Conservation (phyloP, 1,140 invertebrate species). For the Drosophila biarmipes region DNA sequence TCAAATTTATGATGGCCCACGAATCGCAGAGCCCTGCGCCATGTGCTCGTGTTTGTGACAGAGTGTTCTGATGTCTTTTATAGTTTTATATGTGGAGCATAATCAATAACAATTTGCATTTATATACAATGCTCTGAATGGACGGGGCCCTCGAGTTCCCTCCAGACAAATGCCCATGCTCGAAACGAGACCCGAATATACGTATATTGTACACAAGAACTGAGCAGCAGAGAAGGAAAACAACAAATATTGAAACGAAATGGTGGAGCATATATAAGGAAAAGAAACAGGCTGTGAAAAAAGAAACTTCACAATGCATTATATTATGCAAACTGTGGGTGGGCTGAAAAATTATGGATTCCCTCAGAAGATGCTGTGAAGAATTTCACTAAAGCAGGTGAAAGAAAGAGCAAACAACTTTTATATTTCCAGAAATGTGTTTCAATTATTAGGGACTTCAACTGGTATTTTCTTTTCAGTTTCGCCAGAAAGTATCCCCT, state of each 20-base stretch:
- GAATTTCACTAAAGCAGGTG: constrained; percentile 1
- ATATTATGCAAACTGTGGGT: constrained; percentile 7
- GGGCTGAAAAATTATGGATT: constrained; percentile 10
- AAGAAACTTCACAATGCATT: constrained; percentile 20
- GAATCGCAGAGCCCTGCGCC: constrained; percentile 6
- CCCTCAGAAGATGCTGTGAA: constrained; percentile 7
- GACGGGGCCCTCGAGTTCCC: constrained; percentile 8
- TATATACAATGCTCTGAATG: constrained; percentile 54
- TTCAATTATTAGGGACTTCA: not conserved
- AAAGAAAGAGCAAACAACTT: not conserved
- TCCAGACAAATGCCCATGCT: constrained; percentile 31
- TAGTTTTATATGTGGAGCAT: constrained; percentile 70
- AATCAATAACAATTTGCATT: constrained; percentile 83
- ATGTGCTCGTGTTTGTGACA: constrained; percentile 31
- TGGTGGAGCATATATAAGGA: constrained; percentile 25
- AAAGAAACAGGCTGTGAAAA: constrained; percentile 10
- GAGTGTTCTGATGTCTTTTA: constrained; percentile 42
- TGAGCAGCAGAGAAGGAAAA: constrained; percentile 19
- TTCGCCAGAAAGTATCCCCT: not conserved
- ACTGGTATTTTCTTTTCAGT: not conserved
- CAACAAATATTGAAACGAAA: constrained; percentile 45
- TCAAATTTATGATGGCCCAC: constrained; percentile 41
- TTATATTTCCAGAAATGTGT: too few relatives aligned
- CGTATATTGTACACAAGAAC: constrained; percentile 32
- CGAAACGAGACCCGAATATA: constrained; percentile 20